phyloP scores from a whole-genome alignment of 1,140 invertebrate genomes.

The Aphelinus atriplicis region DNA sequence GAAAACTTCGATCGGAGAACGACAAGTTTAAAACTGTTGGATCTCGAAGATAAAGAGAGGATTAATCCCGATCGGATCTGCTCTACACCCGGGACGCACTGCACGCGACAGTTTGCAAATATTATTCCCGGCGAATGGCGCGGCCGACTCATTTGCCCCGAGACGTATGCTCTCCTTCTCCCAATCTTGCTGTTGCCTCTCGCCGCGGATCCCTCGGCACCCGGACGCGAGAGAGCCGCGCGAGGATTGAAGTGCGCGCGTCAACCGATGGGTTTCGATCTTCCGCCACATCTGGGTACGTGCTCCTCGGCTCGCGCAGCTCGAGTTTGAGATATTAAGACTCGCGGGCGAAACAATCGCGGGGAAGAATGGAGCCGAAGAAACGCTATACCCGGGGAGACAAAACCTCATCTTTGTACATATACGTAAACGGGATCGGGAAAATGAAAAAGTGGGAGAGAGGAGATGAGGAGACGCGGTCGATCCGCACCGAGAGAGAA shows the following conservation, averaged over 20 bases:
- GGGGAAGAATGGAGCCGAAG: background rate
- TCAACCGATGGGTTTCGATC: background rate
- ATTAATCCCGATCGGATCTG: too few relatives aligned
- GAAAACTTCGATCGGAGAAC: too few relatives aligned
- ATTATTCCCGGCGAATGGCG: too few relatives aligned
- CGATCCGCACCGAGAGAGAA: background rate
- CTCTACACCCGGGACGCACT: too few relatives aligned
- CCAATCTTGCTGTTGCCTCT: background rate
- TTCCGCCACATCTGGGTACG: background rate
- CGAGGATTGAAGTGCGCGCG: background rate
- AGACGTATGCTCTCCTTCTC: background rate
- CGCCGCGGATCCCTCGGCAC: background rate
- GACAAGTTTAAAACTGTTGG: too few relatives aligned
- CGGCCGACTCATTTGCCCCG: too few relatives aligned
- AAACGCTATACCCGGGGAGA: background rate
- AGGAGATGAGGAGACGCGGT: background rate
- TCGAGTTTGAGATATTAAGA: constrained; percentile 16
- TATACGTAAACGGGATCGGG: background rate
- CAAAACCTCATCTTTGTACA: constrained; percentile 16
- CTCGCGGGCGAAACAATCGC: constrained; percentile 15
- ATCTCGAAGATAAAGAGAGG: too few relatives aligned
- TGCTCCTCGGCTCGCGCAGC: too few relatives aligned
- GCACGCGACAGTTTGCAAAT: too few relatives aligned
- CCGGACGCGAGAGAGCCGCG: too few relatives aligned
- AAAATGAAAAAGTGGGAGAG: constrained; percentile 23